phyloP scores from a whole-genome alignment of 2,888 invertebrate species.

The Sminthurides aquaticus region DNA sequence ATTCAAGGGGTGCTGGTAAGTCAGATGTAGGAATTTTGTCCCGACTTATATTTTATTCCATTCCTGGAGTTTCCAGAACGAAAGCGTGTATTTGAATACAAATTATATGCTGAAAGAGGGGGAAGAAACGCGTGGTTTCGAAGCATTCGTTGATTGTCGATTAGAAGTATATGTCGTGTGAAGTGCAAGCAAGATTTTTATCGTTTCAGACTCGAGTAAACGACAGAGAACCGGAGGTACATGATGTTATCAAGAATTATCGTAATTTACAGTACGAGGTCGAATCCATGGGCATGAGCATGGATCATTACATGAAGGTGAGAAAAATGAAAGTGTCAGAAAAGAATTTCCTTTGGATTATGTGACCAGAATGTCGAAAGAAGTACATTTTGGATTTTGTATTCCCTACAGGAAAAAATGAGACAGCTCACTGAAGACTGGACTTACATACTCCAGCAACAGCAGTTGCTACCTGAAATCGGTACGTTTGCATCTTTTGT shows the following conservation, averaged over 20 bases:
- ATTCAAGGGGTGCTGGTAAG: slow-evolving; percentile 21
- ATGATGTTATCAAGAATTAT: slow-evolving; percentile 58
- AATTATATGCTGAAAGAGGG: too few relatives aligned
- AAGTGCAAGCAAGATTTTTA: too few relatives aligned
- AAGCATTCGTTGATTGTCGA: too few relatives aligned
- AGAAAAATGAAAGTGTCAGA: slow-evolving; percentile 30
- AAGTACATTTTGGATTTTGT: slow-evolving; percentile 9
- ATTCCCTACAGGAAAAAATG: slow-evolving; percentile 50
- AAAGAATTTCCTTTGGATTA: too few relatives aligned
- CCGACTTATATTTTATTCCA: neutral
- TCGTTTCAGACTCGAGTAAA: slow-evolving; percentile 47
- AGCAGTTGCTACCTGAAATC: slow-evolving; percentile 14
- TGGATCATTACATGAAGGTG: slow-evolving; percentile 51
- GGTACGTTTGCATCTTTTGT: neutral
- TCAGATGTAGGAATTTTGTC: neutral
- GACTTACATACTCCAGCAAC: slow-evolving; percentile 48
- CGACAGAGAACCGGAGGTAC: slow-evolving; percentile 56
- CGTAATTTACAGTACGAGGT: slow-evolving; percentile 57
- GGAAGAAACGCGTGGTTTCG: too few relatives aligned
- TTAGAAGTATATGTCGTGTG: too few relatives aligned
- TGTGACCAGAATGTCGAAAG: too few relatives aligned
- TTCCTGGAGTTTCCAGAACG: too few relatives aligned
- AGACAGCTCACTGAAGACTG: slow-evolving; percentile 53
- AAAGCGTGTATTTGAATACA: too few relatives aligned
- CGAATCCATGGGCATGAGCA: slow-evolving; percentile 49